A percentile compares a stretch with the other conserved stretches of the same genome.
These are phyloP conservation scores for Parambassis ranga DNA, from an alignment of 2,797 vertebrate genomes.

Conservation along the genomic window DNA sequence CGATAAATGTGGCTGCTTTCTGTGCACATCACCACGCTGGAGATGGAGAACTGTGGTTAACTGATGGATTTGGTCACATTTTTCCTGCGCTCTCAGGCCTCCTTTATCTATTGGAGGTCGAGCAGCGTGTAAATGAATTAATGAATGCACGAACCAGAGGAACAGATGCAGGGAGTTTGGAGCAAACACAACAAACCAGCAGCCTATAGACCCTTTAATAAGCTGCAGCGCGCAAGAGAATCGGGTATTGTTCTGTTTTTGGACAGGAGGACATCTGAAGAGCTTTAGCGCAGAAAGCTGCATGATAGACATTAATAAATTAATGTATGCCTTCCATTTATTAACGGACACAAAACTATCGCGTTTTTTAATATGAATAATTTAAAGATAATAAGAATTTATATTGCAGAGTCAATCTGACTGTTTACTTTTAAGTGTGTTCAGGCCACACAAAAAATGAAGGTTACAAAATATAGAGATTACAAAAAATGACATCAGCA, in stretches of 20 bases:
- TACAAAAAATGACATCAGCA: no score
- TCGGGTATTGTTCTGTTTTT: background rate
- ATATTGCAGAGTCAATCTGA: no score
- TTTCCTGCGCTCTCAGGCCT: background rate
- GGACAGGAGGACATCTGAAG: background rate
- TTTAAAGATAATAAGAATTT: no score
- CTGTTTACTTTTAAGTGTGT: background rate
- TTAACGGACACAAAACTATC: background rate
- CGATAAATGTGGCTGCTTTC: no score
- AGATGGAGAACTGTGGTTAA: no score
- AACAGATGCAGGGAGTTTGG: background rate
- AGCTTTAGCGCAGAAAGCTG: no score
- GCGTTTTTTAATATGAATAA: background rate
- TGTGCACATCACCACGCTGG: background rate
- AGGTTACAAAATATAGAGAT: no score
- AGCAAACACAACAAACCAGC: background rate
- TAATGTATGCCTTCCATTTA: background rate
- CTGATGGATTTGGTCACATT: no score
- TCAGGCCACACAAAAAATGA: no score
- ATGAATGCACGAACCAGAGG: background rate
- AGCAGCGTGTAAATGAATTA: background rate
- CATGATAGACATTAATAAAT: no score
- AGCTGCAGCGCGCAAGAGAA: constrained; percentile 1
- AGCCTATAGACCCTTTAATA: background rate
- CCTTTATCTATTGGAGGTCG: background rate